Evolutionary conservation across 2,113 vertebrate species (phyloP).

Genomic region (Rostratula benghalensis): DNA sequence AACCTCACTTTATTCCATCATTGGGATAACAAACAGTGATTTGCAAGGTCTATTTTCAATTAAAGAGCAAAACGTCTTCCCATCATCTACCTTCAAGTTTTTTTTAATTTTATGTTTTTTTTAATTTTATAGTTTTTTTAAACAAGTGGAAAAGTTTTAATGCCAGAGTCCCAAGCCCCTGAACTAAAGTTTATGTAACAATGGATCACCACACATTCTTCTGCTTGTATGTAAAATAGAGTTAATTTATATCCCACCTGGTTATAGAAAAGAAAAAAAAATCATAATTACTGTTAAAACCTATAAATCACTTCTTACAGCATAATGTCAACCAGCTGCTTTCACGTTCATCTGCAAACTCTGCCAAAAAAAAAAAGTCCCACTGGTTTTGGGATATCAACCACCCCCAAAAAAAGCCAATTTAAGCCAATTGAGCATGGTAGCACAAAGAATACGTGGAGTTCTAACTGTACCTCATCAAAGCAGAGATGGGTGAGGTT

Average conservation of each 20-base stretch:
- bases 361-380: background rate
- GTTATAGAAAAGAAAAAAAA: background rate
- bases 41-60: background rate
- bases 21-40: background rate
- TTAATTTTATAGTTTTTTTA: background rate
- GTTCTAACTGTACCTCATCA: background rate
- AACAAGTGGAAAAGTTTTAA: background rate
- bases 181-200: background rate
- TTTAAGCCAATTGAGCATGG: background rate
- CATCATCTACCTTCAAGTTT: background rate
- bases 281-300: background rate
- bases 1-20: background rate
- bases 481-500: background rate
- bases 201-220: background rate
- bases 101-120: too few species aligned
- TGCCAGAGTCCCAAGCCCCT: background rate
- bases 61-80: background rate
- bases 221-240: background rate
- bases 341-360: background rate
- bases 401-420: background rate
- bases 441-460: background rate
- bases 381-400: background rate
- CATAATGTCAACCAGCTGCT: background rate
- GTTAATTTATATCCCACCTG: background rate
- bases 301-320: background rate